Evolutionary conservation across 1,140 invertebrate species (phyloP).

Genomic region (Drosophila fuyamai): DNA sequence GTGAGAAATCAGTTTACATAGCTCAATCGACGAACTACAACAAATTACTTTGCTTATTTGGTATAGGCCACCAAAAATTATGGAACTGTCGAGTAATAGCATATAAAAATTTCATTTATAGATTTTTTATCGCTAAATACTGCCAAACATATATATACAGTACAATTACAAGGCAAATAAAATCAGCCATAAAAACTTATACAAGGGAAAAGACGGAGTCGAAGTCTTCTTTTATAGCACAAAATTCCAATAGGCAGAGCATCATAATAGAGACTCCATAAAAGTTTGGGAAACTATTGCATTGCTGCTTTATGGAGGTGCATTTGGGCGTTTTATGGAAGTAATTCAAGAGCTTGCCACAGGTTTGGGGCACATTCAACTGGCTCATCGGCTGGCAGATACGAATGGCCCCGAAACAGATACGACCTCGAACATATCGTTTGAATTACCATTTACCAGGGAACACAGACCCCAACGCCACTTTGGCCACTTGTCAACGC

Average conservation of each 20-base stretch:
- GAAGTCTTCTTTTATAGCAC: conserved; percentile 4
- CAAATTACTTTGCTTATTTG: too few species aligned
- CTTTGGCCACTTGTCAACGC: conserved; percentile 46
- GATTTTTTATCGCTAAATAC: background rate
- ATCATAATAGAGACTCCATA: background rate
- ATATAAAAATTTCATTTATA: conserved; percentile 1
- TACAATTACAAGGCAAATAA: conserved; percentile 19
- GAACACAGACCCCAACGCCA: background rate
- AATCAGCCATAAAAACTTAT: conserved; percentile 17
- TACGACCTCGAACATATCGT: conserved; percentile 4
- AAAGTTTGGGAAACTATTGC: conserved; percentile 15
- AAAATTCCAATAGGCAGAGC: conserved; percentile 1
- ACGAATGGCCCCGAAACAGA: background rate
- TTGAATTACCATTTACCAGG: conserved; percentile 17
- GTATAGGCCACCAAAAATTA: background rate
- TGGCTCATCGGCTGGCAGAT: conserved; percentile 24
- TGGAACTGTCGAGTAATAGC: background rate
- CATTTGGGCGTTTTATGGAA: conserved; percentile 6
- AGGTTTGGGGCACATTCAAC: conserved; percentile 5
- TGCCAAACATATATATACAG: background rate
- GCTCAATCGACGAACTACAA: too few species aligned
- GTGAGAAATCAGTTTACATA: too few species aligned
- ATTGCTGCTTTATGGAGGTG: background rate
- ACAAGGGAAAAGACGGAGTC: background rate
- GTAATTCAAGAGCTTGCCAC: conserved; percentile 5